Base-by-base conservation (phyloP, 1,140 invertebrate species). In the Drosophila athabasca region DNA sequence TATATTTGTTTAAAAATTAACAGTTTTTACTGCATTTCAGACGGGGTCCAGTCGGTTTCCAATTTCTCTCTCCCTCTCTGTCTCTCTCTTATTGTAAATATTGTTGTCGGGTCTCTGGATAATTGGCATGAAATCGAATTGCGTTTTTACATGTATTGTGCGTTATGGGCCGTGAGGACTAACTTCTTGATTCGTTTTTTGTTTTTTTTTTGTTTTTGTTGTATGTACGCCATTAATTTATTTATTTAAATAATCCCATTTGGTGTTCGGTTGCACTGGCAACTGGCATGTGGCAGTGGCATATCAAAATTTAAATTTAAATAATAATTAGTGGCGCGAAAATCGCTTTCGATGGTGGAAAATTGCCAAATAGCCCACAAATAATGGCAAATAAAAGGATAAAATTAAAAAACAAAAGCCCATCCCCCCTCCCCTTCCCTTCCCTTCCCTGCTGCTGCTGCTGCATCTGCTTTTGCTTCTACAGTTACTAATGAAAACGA, bases 211-310 rank as follows among this genome's bases (percentile, higher is more conserved):
- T 19, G 17, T 19, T 19, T 19, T 19, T 19, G n/a, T n/a, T n/a
- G n/a, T n/a, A n/a, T n/a, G 17, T 19, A 19, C 11, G 58, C 61
- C 76, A 77, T 74, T 64, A 65, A 87, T 87, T 82, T 87, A 85
- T 87, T 88, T 87, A 87, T 78, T 79, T 76, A 83, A 83, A 83
- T 87, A 87, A 87, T 87, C 83, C 83, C 79, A 88, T 88, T 87
- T 84, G 64, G 64, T 59, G n/a, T 43, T 43, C 50, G 61, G 46
- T 53, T 26, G 19, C 64, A 67, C 49, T 50, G 50, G 62, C 51
- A 52, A 67, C 49, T 50, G 50, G 62, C 51, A 52, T 39, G 43
- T 44, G 19, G 31, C 46, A 31, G 58, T 43, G 55, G 72, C 68
- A 68, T 76, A 76, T 82, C 69, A 72, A 87, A 88, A 88, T 87